Evolutionary conservation across 2,888 invertebrate genomes (phyloP).

Genomic region (Campoplex capitator): DNA sequence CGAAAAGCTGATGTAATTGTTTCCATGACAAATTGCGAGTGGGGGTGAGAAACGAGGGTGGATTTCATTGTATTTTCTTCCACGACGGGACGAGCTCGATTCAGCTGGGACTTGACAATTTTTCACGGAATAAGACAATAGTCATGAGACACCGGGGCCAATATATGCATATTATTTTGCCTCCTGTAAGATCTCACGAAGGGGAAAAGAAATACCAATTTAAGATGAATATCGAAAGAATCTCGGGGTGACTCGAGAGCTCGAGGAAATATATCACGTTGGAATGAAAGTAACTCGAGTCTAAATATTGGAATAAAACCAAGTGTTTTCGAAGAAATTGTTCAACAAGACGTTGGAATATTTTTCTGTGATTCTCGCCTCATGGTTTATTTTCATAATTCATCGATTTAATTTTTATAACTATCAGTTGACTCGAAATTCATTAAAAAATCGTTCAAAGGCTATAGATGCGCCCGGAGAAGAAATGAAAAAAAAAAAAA

Average conservation of each 20-base stretch:
- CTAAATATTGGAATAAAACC: background rate
- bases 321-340: background rate
- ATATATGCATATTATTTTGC: constrained; percentile 27
- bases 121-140: constrained; percentile 46
- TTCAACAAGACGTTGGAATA: background rate
- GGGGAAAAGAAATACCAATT: constrained; percentile 50
- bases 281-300: background rate
- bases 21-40: constrained; percentile 31
- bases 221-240: constrained; percentile 44
- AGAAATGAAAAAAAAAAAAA: too few species aligned
- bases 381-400: background rate
- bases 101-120: constrained; percentile 48
- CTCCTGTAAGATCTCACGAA: background rate
- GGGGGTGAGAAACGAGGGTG: constrained; percentile 6
- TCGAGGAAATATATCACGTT: background rate
- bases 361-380: background rate
- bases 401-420: background rate
- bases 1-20: constrained; percentile 24
- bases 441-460: background rate
- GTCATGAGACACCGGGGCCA: constrained; percentile 28
- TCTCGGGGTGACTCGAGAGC: background rate
- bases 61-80: constrained; percentile 46
- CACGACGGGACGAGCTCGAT: constrained; percentile 1
- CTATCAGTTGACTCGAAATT: background rate
- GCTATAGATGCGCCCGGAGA: too few species aligned